A percentile compares a stretch with the other conserved stretches of the same genome.
These are phyloP conservation scores for Tetragnatha montana DNA, from an alignment of 2,888 invertebrate species.

Conservation along the genomic window DNA sequence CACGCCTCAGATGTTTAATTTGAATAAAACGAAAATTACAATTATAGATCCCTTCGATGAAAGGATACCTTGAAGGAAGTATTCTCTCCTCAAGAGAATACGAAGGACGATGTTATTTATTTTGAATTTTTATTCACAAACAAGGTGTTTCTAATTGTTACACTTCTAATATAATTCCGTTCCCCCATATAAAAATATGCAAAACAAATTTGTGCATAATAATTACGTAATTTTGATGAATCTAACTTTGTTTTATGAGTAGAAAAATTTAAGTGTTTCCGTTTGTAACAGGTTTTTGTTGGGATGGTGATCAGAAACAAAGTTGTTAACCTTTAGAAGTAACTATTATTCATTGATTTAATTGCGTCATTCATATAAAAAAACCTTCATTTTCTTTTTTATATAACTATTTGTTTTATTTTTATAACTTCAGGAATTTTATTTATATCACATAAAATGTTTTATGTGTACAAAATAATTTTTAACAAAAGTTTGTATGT, in stretches of 20 bases:
- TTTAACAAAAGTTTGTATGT: too few species aligned
- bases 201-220: background rate
- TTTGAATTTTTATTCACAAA: background rate
- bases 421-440: too few species aligned
- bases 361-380: too few species aligned
- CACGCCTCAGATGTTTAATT: slow-evolving; percentile 36
- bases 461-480: too few species aligned
- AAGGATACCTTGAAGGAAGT: slow-evolving; percentile 6
- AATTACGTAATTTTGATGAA: background rate
- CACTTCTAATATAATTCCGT: background rate
- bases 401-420: too few species aligned
- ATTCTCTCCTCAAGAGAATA: background rate
- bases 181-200: background rate
- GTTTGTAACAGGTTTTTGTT: too few species aligned
- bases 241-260: background rate
- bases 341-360: too few species aligned
- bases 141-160: background rate
- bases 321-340: too few species aligned
- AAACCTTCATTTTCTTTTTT: too few species aligned
- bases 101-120: background rate
- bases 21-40: slow-evolving; percentile 32
- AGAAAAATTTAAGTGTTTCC: too few species aligned
- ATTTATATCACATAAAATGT: too few species aligned
- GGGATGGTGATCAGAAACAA: too few species aligned
- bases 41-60: background rate